phyloP scores from a whole-genome alignment of 2,113 vertebrate species.

The Fukomys damarensis region DNA sequence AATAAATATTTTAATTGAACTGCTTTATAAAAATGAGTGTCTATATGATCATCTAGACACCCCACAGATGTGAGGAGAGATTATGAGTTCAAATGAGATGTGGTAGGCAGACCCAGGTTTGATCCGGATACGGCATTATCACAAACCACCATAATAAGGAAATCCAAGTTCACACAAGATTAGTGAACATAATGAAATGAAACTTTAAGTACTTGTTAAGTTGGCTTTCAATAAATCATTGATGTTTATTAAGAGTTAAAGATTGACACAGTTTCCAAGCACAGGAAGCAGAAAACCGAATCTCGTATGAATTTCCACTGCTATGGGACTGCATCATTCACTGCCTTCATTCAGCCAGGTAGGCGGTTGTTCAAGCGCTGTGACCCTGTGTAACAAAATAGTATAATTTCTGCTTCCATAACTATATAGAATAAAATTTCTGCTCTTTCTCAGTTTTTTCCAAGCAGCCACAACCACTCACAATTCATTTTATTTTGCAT shows the following conservation, averaged over 20 bases:
- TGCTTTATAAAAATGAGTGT: conserved; percentile 81
- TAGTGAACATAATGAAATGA: conserved; percentile 64
- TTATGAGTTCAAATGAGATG: conserved; percentile 71
- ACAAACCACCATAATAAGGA: conserved; percentile 51
- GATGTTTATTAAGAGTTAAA: conserved; percentile 45
- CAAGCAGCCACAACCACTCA: not conserved
- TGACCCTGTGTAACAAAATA: conserved; percentile 16
- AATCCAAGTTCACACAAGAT: conserved; percentile 54
- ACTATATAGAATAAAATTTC: not conserved
- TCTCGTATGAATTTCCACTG: not conserved
- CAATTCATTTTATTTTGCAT: not conserved
- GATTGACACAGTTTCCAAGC: not conserved
- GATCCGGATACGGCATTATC: conserved; percentile 11
- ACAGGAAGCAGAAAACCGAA: not conserved
- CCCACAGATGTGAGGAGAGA: conserved; percentile 71
- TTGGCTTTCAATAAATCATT: conserved; percentile 53
- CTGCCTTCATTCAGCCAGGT: not conserved
- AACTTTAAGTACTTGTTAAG: conserved; percentile 56
- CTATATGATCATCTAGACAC: conserved; percentile 78
- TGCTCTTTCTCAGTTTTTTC: not conserved
- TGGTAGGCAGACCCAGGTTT: conserved; percentile 57
- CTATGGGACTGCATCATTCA: not conserved
- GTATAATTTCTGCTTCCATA: not conserved
- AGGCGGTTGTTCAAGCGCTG: not conserved
- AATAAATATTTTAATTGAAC: conserved; percentile 82